Conservation (phyloP, 2,113 vertebrate species). For the Alethe diademata region DNA sequence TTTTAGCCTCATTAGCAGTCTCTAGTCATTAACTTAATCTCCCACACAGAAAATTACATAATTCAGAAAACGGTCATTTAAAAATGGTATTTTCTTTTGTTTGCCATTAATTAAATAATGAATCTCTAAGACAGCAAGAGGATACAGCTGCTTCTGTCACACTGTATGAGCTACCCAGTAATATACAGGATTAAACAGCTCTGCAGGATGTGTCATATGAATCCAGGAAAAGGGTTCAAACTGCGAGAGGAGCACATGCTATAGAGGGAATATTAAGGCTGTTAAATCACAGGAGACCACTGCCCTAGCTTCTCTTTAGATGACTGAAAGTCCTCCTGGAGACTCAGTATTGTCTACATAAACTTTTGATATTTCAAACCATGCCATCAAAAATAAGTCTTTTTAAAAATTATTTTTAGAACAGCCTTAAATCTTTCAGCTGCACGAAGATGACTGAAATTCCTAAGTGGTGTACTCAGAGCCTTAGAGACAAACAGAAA, state of each 20-base stretch:
- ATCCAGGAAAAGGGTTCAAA: background rate
- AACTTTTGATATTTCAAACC: background rate
- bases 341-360: background rate
- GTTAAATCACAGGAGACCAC: background rate
- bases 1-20: constrained; percentile 49
- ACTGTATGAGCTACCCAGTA: background rate
- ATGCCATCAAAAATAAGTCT: background rate
- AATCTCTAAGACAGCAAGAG: background rate
- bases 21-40: constrained; percentile 58
- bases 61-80: background rate
- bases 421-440: background rate
- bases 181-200: constrained; percentile 7
- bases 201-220: background rate
- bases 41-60: constrained; percentile 34
- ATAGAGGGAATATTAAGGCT: background rate
- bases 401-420: background rate
- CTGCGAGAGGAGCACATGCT: background rate
- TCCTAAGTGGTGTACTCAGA: background rate
- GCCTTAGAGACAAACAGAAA: background rate
- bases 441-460: background rate
- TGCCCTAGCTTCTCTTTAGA: background rate
- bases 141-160: constrained; percentile 15
- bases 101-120: constrained; percentile 54
- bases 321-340: background rate
- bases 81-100: constrained; percentile 41